Conservation (phyloP, 2,797 vertebrate genomes). For the Chelon labrosus region DNA sequence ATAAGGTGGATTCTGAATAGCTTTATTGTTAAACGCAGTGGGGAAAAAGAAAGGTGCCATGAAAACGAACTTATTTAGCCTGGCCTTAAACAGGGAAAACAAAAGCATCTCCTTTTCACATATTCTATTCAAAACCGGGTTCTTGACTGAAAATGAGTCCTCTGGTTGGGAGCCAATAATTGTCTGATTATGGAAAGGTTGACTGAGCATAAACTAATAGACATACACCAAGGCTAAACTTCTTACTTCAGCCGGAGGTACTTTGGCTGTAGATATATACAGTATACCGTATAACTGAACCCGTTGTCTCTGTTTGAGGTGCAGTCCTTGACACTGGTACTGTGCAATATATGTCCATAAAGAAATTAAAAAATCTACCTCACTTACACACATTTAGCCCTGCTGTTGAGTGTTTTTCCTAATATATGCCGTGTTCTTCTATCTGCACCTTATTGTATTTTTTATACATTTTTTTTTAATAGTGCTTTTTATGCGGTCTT, state of each 20-base stretch:
- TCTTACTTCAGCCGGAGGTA: constrained; percentile 40
- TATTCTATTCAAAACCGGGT: constrained; percentile 25
- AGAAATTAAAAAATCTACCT: too few species aligned
- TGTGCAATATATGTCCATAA: too few species aligned
- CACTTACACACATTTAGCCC: too few species aligned
- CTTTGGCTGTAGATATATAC: constrained; percentile 3
- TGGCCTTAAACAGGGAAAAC: constrained; percentile 11
- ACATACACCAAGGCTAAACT: constrained; percentile 22
- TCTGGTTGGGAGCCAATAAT: constrained; percentile 35
- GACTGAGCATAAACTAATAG: constrained; percentile 45
- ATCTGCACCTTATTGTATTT: too few species aligned
- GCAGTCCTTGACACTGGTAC: too few species aligned
- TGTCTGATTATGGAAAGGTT: constrained; percentile 41
- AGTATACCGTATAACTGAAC: too few species aligned
- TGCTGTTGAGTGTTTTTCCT: too few species aligned
- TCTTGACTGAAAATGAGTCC: constrained; percentile 5
- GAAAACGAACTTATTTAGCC: constrained; percentile 41
- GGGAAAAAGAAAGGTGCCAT: background rate
- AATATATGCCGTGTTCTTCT: too few species aligned
- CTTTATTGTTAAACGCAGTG: constrained; percentile 42
- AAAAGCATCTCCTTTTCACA: constrained; percentile 6
- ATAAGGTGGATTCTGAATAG: constrained; percentile 50
- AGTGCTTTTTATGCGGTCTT: too few species aligned
- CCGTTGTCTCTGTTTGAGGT: too few species aligned
- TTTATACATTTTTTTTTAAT: too few species aligned